Base-by-base conservation (phyloP, 2,113 vertebrate species). In the Sula dactylatra region DNA sequence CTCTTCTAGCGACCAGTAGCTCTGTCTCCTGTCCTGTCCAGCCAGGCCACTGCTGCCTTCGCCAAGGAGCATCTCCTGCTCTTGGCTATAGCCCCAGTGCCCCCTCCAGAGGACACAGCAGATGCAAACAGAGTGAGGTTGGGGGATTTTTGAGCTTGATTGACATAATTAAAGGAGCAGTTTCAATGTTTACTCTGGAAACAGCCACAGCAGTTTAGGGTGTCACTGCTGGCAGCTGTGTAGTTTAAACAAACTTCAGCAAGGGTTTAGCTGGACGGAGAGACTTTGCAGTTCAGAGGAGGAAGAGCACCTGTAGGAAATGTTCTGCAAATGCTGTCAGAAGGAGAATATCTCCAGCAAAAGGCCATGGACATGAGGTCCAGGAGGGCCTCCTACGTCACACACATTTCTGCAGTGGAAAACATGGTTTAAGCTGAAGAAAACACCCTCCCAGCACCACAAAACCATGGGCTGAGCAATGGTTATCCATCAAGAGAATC, bases 101-200 rank as follows among this genome's bases (percentile, higher is more conserved):
- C 69, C 59, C 59, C 47, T 85, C 36, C 84, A 54, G 80, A 72
- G 94, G 88, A 62, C 64, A 6, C 10, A 16, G 61, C 38, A 78
- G 77, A 36, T 6, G 86, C 56, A 20, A 7, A 70, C 2, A 0
- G 1, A 82, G 38, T 1, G 52, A 50, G 56, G 47, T 0, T 52
- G 86, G 55, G 82, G 71, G 81, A 16, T 47, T 78, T 78, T 32
- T 11, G 81, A 10, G 81, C 49, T 87, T 95, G 96, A 97, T 76
- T 91, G 96, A 95, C 93, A 49, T 56, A 49, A 93, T 87, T 85
- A 94, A 65, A 85, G 95, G 94, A 97, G 95, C 95, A 91, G 91
- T 82, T 93, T 95, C 94, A 58, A 45, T 95, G 95, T 97, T 96
- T 96, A 82, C 93, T 71, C 89, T 29, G 93, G 89, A 72, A 94